phyloP scores from a whole-genome alignment of 2,113 vertebrate species.

The Neodon shergylaensis region DNA sequence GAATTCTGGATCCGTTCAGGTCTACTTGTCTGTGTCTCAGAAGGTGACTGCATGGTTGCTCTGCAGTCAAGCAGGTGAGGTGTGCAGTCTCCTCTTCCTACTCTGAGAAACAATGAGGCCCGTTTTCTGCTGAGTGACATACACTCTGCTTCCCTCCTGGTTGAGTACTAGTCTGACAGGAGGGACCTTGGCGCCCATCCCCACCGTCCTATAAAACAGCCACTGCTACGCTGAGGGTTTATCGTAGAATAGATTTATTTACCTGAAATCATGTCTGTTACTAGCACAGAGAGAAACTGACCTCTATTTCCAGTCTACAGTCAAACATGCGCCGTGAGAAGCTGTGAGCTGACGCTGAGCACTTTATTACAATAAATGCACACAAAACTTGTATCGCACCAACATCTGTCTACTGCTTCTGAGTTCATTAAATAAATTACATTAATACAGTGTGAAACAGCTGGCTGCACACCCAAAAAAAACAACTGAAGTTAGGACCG shows the following conservation, averaged over 20 bases:
- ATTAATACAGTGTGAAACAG: constrained; percentile 90
- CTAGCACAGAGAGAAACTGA: constrained; percentile 88
- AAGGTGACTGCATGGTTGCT: background rate
- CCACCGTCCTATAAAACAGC: constrained; percentile 66
- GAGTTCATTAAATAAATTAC: constrained; percentile 91
- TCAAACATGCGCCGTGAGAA: constrained; percentile 88
- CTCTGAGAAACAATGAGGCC: background rate
- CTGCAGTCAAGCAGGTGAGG: background rate
- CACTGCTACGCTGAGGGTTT: constrained; percentile 80
- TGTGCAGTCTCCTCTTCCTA: background rate
- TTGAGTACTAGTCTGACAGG: background rate
- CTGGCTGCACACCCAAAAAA: constrained; percentile 89
- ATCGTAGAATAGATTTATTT: constrained; percentile 94
- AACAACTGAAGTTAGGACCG: constrained; percentile 85
- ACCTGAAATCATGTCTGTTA: constrained; percentile 94
- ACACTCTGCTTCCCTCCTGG: background rate
- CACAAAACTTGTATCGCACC: constrained; percentile 89
- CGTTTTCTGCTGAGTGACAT: background rate
- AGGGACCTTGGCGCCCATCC: too few relatives aligned
- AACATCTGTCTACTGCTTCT: constrained; percentile 88
- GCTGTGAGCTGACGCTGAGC: constrained; percentile 81
- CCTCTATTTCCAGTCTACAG: constrained; percentile 91
- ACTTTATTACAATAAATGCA: constrained; percentile 83
- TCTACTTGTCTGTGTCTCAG: background rate
- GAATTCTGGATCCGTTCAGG: background rate